Base-by-base conservation (phyloP, 2,797 vertebrate genomes). In the Spinus pinus region DNA sequence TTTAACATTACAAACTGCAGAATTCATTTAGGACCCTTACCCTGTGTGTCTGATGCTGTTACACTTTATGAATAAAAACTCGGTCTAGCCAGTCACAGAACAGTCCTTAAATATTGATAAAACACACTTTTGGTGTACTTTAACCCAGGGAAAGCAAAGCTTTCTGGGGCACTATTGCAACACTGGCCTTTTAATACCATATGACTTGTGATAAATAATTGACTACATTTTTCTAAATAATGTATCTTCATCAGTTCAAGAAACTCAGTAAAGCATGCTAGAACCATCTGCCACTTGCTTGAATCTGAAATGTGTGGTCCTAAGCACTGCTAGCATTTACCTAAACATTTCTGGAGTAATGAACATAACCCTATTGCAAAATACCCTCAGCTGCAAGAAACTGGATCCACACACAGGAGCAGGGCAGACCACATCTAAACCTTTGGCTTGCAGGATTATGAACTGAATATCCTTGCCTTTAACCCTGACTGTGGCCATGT, bases 171-270 rank as follows among this genome's bases (percentile, higher is more conserved):
- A 77, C 65, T 86, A 15, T 53, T 90, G 57, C 62, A 92, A 70
- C 67, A 28, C 27, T 44, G 35, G 44, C 66, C 51, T 81, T 94
- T 93, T 93, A 92, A 92, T 86, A 85, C 31, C 30, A 31, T 49
- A 47, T 31, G 70, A 92, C 81, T 95, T 66, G 47, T 60, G 60
- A 93, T 97, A 93, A 95, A 95, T 95, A 86, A 95, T 95, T 95
- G 83, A 94, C 44, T 51, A 79, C 7, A 13, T 92, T 90, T 95
- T 93, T 81, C 67, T 91, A 92, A 93, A 96, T 95, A 93, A 95
- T 95, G 60, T 42, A 95, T 97, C 72, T 8, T 85, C 41, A 80
- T 84, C 74, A 57, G 60, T 53, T 88, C 20, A 90, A 83, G 79
- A 88, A 86, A 53, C 12, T 83, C 91, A 87, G 60, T 61, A 91